Evolutionary conservation across 2,888 invertebrate species (phyloP).

Genomic region (Athrips mouffetella): DNA sequence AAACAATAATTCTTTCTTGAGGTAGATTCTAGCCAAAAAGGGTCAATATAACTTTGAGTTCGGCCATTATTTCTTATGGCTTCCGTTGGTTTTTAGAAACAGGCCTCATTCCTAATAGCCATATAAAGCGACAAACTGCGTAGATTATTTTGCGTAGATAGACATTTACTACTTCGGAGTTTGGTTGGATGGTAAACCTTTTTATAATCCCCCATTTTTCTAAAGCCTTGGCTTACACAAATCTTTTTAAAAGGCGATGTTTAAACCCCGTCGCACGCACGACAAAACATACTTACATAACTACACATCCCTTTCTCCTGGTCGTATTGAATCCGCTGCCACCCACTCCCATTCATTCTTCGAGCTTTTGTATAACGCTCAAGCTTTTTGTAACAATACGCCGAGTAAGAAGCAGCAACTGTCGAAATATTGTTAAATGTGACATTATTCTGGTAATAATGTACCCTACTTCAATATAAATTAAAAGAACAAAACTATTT

Average conservation of each 20-base stretch:
- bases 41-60: too few relatives aligned
- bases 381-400: conserved; percentile 67
- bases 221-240: not conserved
- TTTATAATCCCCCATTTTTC: not conserved
- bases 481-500: too few relatives aligned
- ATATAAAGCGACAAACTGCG: too few relatives aligned
- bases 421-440: conserved; percentile 36
- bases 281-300: conserved; percentile 68
- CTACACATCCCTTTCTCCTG: conserved; percentile 60
- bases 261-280: conserved; percentile 44
- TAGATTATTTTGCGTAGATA: too few relatives aligned
- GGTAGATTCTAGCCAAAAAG: too few relatives aligned
- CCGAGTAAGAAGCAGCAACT: conserved; percentile 60
- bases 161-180: too few relatives aligned
- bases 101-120: too few relatives aligned
- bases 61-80: too few relatives aligned
- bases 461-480: too few relatives aligned
- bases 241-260: conserved; percentile 10
- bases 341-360: conserved; percentile 69
- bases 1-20: too few relatives aligned
- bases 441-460: not conserved
- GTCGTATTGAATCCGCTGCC: conserved; percentile 55
- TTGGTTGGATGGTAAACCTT: not conserved
- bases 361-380: conserved; percentile 67
- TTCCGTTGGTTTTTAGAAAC: too few relatives aligned